These are phyloP conservation scores for Xestia xanthographa DNA, from an alignment of 2,888 invertebrate species.

Conservation along the genomic window DNA sequence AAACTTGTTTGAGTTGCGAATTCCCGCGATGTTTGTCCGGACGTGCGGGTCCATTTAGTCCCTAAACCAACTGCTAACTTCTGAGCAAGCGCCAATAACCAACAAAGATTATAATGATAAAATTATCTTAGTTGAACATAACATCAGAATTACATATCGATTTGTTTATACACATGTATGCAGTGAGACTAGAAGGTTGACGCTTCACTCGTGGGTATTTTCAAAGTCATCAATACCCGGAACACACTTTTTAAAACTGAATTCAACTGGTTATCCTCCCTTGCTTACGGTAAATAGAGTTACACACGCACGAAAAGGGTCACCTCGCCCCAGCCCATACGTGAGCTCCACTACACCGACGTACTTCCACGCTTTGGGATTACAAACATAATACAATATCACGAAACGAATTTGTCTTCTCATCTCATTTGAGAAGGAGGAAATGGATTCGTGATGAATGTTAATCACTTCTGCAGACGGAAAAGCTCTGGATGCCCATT, in stretches of 20 bases:
- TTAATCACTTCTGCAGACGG: background rate
- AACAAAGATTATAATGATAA: conserved; percentile 77
- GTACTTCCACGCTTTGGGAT: conserved; percentile 29
- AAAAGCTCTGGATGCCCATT: background rate
- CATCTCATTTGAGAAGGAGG: conserved; percentile 53
- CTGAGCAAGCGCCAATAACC: conserved; percentile 80
- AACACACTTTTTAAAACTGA: conserved; percentile 65
- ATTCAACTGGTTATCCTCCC: conserved; percentile 62
- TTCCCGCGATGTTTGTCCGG: conserved; percentile 88
- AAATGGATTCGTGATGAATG: conserved; percentile 63
- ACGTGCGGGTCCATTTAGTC: conserved; percentile 88
- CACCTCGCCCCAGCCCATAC: conserved; percentile 55
- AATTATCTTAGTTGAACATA: conserved; percentile 68
- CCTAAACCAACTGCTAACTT: conserved; percentile 86
- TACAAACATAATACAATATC: conserved; percentile 38
- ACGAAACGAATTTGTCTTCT: conserved; percentile 46
- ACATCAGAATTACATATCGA: conserved; percentile 46
- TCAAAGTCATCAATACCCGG: conserved; percentile 64
- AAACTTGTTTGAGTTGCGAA: conserved; percentile 89
- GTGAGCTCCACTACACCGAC: conserved; percentile 55
- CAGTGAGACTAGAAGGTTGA: conserved; percentile 12
- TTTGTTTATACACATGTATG: conserved; percentile 2
- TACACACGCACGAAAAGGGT: conserved; percentile 65
- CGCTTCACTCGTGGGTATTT: conserved; percentile 24
- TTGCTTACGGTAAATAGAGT: conserved; percentile 66